These are phyloP conservation scores for Styela clava DNA, from an alignment of 23 tunicate species.

Conservation along the genomic window DNA sequence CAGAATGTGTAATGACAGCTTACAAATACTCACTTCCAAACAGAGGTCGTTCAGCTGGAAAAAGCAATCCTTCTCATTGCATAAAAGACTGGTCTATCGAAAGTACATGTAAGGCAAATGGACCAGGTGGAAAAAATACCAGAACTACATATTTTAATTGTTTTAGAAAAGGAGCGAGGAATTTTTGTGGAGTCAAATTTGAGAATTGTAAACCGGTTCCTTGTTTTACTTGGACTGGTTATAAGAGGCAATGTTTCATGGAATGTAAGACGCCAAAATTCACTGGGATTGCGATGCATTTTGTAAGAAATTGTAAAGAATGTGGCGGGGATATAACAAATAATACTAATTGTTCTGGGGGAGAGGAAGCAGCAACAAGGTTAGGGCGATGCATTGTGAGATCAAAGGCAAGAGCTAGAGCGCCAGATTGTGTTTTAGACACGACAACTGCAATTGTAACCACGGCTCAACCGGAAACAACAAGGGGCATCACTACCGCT, in stretches of 20 bases:
- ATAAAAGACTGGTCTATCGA: background rate
- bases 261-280: constrained; percentile 4
- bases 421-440: background rate
- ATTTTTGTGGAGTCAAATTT: constrained; percentile 7
- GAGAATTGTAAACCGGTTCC: constrained; percentile 1
- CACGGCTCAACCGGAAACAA: background rate
- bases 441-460: background rate
- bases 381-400: background rate
- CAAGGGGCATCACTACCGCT: background rate
- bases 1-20: background rate
- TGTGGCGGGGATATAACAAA: background rate
- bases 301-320: constrained; percentile 12
- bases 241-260: constrained; percentile 15
- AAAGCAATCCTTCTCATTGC: background rate
- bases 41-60: background rate
- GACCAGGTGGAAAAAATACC: constrained; percentile 14
- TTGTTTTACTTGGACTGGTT: constrained; percentile 17
- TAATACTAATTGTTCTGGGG: constrained; percentile 1
- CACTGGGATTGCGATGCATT: background rate
- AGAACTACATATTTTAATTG: constrained; percentile 1
- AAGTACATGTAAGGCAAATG: constrained; percentile 15
- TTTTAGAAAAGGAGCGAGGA: background rate
- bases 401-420: background rate
- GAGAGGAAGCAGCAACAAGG: background rate
- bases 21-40: constrained; percentile 12